phyloP scores from a whole-genome alignment of 1,140 invertebrate species.

The Sarcophaga bullata region DNA sequence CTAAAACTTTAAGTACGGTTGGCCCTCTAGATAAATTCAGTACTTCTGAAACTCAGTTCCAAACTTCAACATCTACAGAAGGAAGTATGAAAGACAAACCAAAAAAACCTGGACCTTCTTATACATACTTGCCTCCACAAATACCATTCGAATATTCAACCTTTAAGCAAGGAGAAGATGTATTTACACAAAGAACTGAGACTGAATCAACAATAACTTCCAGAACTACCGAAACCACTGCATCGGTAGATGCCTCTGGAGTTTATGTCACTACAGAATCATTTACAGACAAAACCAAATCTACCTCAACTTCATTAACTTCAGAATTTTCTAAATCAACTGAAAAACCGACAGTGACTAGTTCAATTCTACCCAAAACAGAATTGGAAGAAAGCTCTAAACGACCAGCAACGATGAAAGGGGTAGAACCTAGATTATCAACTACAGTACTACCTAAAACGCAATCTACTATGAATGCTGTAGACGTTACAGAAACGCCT shows the following conservation, averaged over 20 bases:
- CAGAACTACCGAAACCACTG: neutral
- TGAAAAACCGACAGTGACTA: too few relatives aligned
- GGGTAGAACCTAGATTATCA: too few relatives aligned
- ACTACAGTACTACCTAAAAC: too few relatives aligned
- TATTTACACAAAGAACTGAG: neutral
- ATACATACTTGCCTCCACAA: conserved; percentile 15
- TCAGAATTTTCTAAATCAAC: conserved; percentile 1
- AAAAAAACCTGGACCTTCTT: conserved; percentile 43
- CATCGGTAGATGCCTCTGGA: neutral
- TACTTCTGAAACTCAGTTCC: too few relatives aligned
- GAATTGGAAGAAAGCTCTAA: too few relatives aligned
- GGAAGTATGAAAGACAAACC: neutral
- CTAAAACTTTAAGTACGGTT: too few relatives aligned
- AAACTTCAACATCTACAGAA: neutral
- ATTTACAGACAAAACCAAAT: neutral
- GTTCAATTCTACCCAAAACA: too few relatives aligned
- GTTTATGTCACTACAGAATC: neutral
- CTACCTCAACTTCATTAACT: neutral
- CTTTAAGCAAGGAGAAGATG: neutral
- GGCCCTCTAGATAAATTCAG: too few relatives aligned
- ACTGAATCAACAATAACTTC: neutral
- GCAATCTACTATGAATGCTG: too few relatives aligned
- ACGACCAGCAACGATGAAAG: too few relatives aligned
- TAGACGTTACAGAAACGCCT: neutral
- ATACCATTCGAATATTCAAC: conserved; percentile 14